Base-by-base conservation (phyloP, 1,140 invertebrate species). In the Zaprionus gabonicus region DNA sequence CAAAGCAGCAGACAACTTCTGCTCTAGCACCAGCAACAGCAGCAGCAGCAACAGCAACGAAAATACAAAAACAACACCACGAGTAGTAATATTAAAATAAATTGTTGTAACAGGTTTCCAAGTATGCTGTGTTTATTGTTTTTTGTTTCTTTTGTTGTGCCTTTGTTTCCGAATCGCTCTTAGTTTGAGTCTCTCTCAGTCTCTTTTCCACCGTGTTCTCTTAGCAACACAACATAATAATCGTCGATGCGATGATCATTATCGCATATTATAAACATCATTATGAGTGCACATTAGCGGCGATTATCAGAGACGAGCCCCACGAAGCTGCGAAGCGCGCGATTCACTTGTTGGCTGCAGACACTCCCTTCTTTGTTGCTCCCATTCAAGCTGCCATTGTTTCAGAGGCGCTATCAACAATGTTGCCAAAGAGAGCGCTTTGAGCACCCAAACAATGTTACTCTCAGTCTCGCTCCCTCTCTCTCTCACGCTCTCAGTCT, bases 71-170 rank as follows among this genome's bases (percentile, higher is more conserved):
- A 57, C 55, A 71, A 20, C 34, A 59, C 28, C 46, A 53, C n/a
- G 17, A 56, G 58, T 51, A 41, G 51, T 36, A 72, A 70, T 81
- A 83, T 81, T 81, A 78, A 86, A 74, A 78, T 87, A 88, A 80
- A 80, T 81, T 73, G 83, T 67, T 79, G 80, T 87, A 87, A 87
- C 83, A 83, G 81, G 84, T 87, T 87, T 82, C 59, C 20, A 17
- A 17, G 46, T 23, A 3, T 56, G 70, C 66, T 80, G 23, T 27
- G 69, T 53, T 75, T 78, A 57, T 73, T 67, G 58, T 58, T 44
- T 51, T 53, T 59, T 66, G 44, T 5, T 65, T 76, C 66, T 58
- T 17, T 17, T 57, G 4, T 58, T 60, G 20, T 65, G 67, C 66
- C 64, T 81, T 78, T 65, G 53, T 75, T 59, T 41, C 34, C 53